A percentile compares a stretch with the other conserved stretches of the same genome.
Evolutionary conservation across 2,797 vertebrate species (phyloP).

Genomic region (Clarias laeviceps): DNA sequence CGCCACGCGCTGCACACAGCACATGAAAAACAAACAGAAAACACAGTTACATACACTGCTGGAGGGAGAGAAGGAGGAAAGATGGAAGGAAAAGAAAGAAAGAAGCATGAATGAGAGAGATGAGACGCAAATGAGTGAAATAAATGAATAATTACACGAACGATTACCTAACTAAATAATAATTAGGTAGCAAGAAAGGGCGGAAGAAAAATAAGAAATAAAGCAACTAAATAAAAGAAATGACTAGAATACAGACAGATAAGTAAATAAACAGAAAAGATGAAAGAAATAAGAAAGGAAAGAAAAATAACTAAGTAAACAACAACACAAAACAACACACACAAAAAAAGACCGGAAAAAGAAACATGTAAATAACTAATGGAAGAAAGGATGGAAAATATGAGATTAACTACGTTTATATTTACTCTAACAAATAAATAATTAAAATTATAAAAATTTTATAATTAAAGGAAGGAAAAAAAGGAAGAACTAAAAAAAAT

Average conservation of each 20-base stretch:
- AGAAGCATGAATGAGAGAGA: not conserved
- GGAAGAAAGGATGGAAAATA: not conserved
- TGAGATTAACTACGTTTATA: no score
- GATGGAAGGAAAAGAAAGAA: slow-evolving; percentile 13
- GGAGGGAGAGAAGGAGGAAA: not conserved
- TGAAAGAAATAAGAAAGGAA: not conserved
- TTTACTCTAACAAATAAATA: no score
- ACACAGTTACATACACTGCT: slow-evolving; percentile 25
- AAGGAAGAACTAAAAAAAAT: no score
- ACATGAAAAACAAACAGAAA: slow-evolving; percentile 71
- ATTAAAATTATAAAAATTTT: no score
- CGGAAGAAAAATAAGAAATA: no score
- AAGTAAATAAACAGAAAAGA: not conserved
- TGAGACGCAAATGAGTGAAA: not conserved
- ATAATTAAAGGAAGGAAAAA: no score
- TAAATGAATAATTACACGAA: slow-evolving; percentile 4
- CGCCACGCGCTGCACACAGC: slow-evolving; percentile 91
- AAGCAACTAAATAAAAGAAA: no score
- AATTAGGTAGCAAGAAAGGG: no score
- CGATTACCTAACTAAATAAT: no score
- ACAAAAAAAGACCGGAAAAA: not conserved
- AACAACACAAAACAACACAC: no score
- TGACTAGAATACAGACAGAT: no score
- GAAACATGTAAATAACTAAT: not conserved
- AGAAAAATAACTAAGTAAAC: not conserved